A percentile compares a stretch with the other conserved stretches of the same genome.
Conservation (phyloP, 2,797 vertebrate genomes). For the Clarias pachynema region DNA sequence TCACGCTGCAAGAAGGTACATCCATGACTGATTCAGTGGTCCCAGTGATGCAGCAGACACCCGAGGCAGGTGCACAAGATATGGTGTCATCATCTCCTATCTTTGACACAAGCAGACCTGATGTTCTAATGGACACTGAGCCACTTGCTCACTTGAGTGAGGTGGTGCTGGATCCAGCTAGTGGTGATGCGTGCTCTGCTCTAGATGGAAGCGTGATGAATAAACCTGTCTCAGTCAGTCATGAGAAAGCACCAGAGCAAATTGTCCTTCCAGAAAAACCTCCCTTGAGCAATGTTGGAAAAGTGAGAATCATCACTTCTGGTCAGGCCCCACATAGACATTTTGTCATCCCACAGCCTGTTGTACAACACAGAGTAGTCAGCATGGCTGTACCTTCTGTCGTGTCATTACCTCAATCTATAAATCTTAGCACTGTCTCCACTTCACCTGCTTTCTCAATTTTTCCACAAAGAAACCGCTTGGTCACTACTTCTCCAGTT, state of each 20-base stretch:
- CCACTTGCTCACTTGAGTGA: slow-evolving; percentile 41
- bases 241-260: slow-evolving; percentile 65
- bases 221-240: slow-evolving; percentile 56
- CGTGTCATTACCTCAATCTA: slow-evolving; percentile 26
- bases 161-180: slow-evolving; percentile 64
- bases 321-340: slow-evolving; percentile 32
- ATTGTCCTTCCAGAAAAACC: slow-evolving; percentile 56
- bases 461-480: slow-evolving; percentile 59
- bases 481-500: slow-evolving; percentile 63
- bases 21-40: slow-evolving; percentile 45
- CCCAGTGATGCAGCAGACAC: slow-evolving; percentile 20
- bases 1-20: slow-evolving; percentile 55
- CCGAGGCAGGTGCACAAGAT: slow-evolving; percentile 39
- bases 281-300: slow-evolving; percentile 21
- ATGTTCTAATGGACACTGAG: slow-evolving; percentile 57
- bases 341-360: slow-evolving; percentile 52
- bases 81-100: slow-evolving; percentile 27
- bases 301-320: slow-evolving; percentile 58
- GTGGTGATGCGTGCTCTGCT: slow-evolving; percentile 64
- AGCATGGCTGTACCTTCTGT: slow-evolving; percentile 56
- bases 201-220: slow-evolving; percentile 37
- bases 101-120: slow-evolving; percentile 42
- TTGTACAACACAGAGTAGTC: slow-evolving; percentile 52
- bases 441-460: slow-evolving; percentile 45
- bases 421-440: slow-evolving; percentile 36